Conservation (phyloP, 2,113 vertebrate genomes). For the Hypocryptadius cinnamomeus region DNA sequence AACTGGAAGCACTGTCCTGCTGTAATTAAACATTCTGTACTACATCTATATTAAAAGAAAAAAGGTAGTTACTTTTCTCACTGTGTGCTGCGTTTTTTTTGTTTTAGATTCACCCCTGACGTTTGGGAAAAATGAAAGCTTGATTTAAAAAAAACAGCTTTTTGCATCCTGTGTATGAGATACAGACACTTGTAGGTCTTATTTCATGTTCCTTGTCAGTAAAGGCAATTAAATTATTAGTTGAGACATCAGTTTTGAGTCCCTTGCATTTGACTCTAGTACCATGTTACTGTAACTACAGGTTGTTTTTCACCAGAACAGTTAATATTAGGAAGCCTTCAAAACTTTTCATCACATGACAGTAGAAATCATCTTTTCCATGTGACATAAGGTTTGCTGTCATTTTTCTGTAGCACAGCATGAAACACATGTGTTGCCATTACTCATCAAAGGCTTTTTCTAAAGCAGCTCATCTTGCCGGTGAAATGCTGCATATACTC, state of each 20-base stretch:
- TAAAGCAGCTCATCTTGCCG: background rate
- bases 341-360: background rate
- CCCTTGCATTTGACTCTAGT: background rate
- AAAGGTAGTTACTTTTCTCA: constrained; percentile 72
- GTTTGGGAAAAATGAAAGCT: background rate
- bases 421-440: background rate
- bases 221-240: background rate
- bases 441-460: background rate
- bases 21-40: constrained; percentile 89
- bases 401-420: background rate
- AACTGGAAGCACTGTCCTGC: constrained; percentile 93
- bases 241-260: background rate
- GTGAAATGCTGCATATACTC: background rate
- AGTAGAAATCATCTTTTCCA: background rate
- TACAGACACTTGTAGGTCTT: background rate
- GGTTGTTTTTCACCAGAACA: background rate
- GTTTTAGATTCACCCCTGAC: background rate
- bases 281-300: background rate
- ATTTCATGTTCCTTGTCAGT: background rate
- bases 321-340: background rate
- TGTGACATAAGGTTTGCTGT: background rate
- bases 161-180: background rate
- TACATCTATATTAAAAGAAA: constrained; percentile 89
- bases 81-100: constrained; percentile 41
- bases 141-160: background rate